Base-by-base conservation (phyloP, 2,888 invertebrate genomes). In the Rhagonycha fulva region DNA sequence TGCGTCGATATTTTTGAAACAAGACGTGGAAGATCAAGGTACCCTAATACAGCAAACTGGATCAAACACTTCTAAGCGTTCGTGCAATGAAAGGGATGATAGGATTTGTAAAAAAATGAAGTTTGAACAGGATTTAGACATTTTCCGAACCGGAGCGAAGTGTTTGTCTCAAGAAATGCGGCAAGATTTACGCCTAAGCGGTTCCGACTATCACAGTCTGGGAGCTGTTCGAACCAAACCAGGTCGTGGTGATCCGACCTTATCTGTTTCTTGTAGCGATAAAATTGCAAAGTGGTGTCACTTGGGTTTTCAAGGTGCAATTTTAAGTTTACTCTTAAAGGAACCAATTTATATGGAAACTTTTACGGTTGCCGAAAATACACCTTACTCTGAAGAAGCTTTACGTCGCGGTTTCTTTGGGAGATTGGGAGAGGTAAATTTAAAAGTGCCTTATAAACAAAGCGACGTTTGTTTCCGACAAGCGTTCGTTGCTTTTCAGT, bases 191-290 rank as follows among this genome's bases (percentile, higher is more conserved):
- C 90, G 89, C 82, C 83, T 87, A 67, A 84, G 89, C 12, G 94
- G 94, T 1, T 83, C 84, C 70, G 87, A 90, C 80, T 94, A 94
- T 85, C 96, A 96, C 84, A 86, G 90, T 67, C 85, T 92, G 12
- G 94, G 95, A 28, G 92, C 91, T 81, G 90, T 96, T 10, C 90
- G 98, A 74, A 96, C 93, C 0, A 98, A 98, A 87, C 98, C 98
- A 28, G 98, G 97, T 87, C 90, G 97, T 83, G 98, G 98, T 0
- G 94, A 96, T 85, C 93, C 93, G 68, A 98, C 98, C 0, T 86
- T 95, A 62, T 97, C 97, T 10, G 92, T 98, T 82, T 97, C 97
- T 0, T 98, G 98, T 87, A 98, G 97, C 87, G 98, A 98, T 88
- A 98, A 98, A 90, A 89, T 98, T 12, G 93, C 96, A 3, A 93